phyloP scores from a whole-genome alignment of 2,113 vertebrate genomes.

The Nothobranchius kuhntae region DNA sequence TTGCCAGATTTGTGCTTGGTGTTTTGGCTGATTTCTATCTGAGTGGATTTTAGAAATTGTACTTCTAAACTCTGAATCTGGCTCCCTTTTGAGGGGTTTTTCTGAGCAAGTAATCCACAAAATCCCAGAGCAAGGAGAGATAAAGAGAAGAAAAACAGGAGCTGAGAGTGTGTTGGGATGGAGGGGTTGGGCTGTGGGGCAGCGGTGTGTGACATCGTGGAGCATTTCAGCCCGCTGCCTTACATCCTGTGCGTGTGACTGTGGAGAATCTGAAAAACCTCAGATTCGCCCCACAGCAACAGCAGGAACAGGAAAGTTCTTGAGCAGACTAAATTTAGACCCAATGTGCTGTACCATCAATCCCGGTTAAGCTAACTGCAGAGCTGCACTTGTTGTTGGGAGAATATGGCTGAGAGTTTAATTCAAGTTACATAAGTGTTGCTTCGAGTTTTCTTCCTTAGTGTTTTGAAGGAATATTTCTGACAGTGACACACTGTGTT shows the following conservation, averaged over 20 bases:
- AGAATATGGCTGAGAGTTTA: slow-evolving; percentile 57
- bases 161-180: slow-evolving; percentile 15
- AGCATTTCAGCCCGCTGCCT: slow-evolving; percentile 65
- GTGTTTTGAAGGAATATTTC: slow-evolving; percentile 15
- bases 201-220: slow-evolving; percentile 55
- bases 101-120: slow-evolving; percentile 60
- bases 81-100: slow-evolving; percentile 46
- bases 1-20: slow-evolving; percentile 37
- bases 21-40: slow-evolving; percentile 31
- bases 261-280: slow-evolving; percentile 67
- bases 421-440: slow-evolving; percentile 61
- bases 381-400: slow-evolving; percentile 38
- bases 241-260: slow-evolving; percentile 58
- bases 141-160: slow-evolving; percentile 41
- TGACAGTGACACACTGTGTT: background rate
- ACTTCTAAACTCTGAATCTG: slow-evolving; percentile 37
- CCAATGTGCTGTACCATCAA: slow-evolving; percentile 70
- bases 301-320: slow-evolving; percentile 62
- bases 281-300: slow-evolving; percentile 62
- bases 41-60: slow-evolving; percentile 51
- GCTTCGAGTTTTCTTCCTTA: slow-evolving; percentile 32
- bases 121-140: slow-evolving; percentile 55
- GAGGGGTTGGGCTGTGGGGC: background rate
- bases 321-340: slow-evolving; percentile 71
- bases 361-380: slow-evolving; percentile 64